Conservation (phyloP, 2,888 invertebrate genomes). For the Drosophila antonietae region DNA sequence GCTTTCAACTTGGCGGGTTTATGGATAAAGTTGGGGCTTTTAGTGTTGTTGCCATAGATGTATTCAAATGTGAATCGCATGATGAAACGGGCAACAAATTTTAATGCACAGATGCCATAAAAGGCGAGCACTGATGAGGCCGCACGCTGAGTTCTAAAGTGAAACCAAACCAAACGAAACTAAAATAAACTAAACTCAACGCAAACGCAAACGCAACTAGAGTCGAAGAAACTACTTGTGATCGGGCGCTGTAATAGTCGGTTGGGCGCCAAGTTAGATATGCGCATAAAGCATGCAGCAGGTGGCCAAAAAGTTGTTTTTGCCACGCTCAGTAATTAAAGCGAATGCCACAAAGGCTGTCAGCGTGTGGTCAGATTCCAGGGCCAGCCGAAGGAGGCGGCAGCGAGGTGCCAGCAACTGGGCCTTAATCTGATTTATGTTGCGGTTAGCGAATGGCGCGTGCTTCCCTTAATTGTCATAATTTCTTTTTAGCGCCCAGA, state of each 20-base stretch:
- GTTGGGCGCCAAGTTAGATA: conserved; percentile 23
- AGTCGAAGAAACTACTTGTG: conserved; percentile 28
- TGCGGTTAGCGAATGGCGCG: conserved; percentile 50
- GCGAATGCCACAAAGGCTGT: conserved; percentile 60
- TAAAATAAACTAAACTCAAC: conserved; percentile 2
- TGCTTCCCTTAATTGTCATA: conserved; percentile 69
- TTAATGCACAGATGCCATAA: conserved; percentile 48
- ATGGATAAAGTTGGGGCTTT: conserved; percentile 56
- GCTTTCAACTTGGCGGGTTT: conserved; percentile 49
- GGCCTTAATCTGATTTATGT: conserved; percentile 62
- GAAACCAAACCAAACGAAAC: conserved; percentile 15
- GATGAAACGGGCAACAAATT: conserved; percentile 36
- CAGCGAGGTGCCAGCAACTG: conserved; percentile 3
- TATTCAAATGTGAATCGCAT: conserved; percentile 51
- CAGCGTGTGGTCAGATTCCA: conserved; percentile 63
- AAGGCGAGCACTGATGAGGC: conserved; percentile 47
- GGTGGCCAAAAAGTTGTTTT: conserved; percentile 59
- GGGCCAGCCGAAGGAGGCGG: neutral
- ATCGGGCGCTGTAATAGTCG: conserved; percentile 25
- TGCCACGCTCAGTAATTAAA: conserved; percentile 66
- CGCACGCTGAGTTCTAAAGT: conserved; percentile 43
- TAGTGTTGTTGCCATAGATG: conserved; percentile 42
- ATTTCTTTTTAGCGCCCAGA: conserved; percentile 58
- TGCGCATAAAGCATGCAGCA: conserved; percentile 67
- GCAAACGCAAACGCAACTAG: conserved; percentile 1